Evolutionary conservation across 2,888 invertebrate species (phyloP).

Genomic region (Rhingia campestris): DNA sequence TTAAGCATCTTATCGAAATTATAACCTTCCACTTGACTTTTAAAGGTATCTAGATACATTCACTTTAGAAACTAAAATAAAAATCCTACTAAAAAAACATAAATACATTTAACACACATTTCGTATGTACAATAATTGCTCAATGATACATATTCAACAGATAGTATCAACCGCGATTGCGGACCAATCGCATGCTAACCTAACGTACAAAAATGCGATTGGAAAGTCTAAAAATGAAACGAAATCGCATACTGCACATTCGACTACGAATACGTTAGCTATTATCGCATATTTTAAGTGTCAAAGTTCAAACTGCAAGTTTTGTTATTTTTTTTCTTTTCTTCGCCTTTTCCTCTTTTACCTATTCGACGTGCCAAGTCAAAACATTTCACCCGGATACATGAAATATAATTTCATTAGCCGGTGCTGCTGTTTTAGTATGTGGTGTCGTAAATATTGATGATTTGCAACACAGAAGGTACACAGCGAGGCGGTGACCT

Average conservation of each 20-base stretch:
- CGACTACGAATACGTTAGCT: background rate
- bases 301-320: conserved; percentile 20
- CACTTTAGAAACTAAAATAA: too few species aligned
- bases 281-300: background rate
- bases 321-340: conserved; percentile 3
- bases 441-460: conserved; percentile 68
- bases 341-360: background rate
- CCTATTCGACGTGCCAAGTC: conserved; percentile 25
- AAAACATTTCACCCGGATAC: conserved; percentile 54
- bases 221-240: background rate
- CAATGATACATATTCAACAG: too few species aligned
- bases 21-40: too few species aligned
- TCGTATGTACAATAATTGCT: too few species aligned
- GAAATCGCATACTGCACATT: background rate
- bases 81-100: too few species aligned
- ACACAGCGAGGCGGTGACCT: conserved; percentile 78
- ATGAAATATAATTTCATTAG: conserved; percentile 48
- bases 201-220: background rate
- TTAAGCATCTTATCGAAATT: too few species aligned
- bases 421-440: background rate
- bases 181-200: too few species aligned
- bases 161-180: too few species aligned
- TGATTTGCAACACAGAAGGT: conserved; percentile 54
- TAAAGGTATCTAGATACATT: too few species aligned
- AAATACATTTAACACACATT: too few species aligned